Base-by-base conservation (phyloP, 1,140 invertebrate genomes). In the Halesus radiatus region DNA sequence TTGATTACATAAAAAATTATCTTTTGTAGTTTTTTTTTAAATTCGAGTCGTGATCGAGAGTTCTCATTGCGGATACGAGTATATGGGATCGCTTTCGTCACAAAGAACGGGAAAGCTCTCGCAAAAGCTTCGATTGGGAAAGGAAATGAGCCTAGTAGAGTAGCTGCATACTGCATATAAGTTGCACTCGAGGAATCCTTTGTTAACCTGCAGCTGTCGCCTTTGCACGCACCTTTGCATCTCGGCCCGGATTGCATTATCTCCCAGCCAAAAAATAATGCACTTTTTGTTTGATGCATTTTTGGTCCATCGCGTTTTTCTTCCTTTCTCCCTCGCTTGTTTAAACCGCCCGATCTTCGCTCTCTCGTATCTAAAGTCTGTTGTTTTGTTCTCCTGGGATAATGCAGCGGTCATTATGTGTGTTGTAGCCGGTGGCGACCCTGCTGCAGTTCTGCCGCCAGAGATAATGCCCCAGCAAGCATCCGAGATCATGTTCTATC, bases 261-360 rank as follows among this genome's bases (percentile, higher is more conserved):
- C 53, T 75, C 1, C 23, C 72, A 37, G 53, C 54, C 53, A 58
- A 75, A 75, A 72, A 75, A 75, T 75, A 75, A 75, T 75, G 23
- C 72, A 18, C 23, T 37, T 75, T 75, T 75, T 75, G 72, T 72
- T 72, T 72, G 68, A 72, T 72, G 68, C 68, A 53, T 75, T 75
- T 73, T 58, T 56, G 72, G 72, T 58, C 54, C 45, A 37, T 58
- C 32, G 70, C 72, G n/a, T 58, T 75, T 75, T 75, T 75, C 54
- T 75, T 37, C 29, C 53, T 29, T 37, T 75, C 72, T 58, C 54
- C 54, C 72, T 75, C 72, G 18, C 53, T 73, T 73, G n/a, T 73
- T 73, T 54, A 22, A 26, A 20, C 70, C 29, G 45, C 45, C 70
- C 52, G 37, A 50, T 53, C 20, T 53, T 18, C 70, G 70, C 52